Base-by-base conservation (phyloP, 2,113 vertebrate genomes). In the Heterotis niloticus region DNA sequence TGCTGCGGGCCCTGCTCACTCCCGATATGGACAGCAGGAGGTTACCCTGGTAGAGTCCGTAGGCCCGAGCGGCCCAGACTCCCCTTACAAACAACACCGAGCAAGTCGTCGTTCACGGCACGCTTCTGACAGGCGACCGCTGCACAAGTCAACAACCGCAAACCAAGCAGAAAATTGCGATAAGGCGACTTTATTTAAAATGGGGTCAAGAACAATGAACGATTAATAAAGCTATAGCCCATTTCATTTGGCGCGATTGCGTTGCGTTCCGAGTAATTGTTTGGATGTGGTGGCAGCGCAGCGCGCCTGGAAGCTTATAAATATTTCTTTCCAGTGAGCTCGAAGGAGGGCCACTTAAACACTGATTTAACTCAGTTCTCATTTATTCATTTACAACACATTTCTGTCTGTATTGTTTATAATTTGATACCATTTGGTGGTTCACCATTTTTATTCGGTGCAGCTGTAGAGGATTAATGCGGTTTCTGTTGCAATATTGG, bases 101-200 rank as follows among this genome's bases (percentile, higher is more conserved):
- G 86, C 82, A 81, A 90, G 90, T 90, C 95, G 95, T 95, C 94
- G 96, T 93, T 94, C 94, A 96, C 87, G 84, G 83, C 90, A 92
- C 90, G 89, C 90, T 91, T 89, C 89, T 75, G 88, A 90, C 90
- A 93, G 93, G 94, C 92, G 92, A 93, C 96, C 93, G 92, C 92
- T 94, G 96, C 92, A 95, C 93, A 95, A 97, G 96, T 98, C 96
- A 98, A 97, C 96, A 95, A 94, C 96, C 96, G 92, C 93, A 96
- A 96, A 94, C 95, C 96, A 94, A 95, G 96, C 96, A 95, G 95
- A 98, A 98, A 98, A 98, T 98, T 94, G 95, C 95, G 96, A 97
- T 96, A 96, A 95, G 94, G 94, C 95, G 95, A 96, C 94, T 96
- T 93, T 90, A 95, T 94, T 94, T 96, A 96, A 98, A 98, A 97